Evolutionary conservation across 1,140 invertebrate genomes (phyloP).

Genomic region (Drosophila watanabei): DNA sequence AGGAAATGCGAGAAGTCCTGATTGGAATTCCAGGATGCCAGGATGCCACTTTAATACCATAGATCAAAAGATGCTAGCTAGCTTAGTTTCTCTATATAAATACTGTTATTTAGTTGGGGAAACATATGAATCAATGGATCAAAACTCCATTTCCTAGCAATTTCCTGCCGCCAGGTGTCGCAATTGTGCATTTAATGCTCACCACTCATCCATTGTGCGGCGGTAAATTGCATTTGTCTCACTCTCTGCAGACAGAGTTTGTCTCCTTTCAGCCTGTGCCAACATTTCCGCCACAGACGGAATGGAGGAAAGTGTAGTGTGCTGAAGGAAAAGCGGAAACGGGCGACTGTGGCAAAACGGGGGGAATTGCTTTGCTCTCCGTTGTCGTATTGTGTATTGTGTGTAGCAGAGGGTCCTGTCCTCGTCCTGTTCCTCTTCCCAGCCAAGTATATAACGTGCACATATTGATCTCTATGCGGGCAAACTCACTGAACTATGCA

Average conservation of each 20-base stretch:
- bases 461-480: constrained; percentile 44
- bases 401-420: background rate
- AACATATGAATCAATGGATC: constrained; percentile 28
- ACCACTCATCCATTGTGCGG: constrained; percentile 32
- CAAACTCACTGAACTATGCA: constrained; percentile 38
- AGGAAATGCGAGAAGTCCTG: constrained; percentile 5
- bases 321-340: constrained; percentile 7
- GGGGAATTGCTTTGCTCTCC: background rate
- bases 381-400: constrained; percentile 14
- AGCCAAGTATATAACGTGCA: background rate
- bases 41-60: background rate
- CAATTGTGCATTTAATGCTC: constrained; percentile 45
- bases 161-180: constrained; percentile 46
- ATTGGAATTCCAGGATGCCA: constrained; percentile 1
- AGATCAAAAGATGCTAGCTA: background rate
- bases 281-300: constrained; percentile 75
- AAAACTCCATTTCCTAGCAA: constrained; percentile 50
- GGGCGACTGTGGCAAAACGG: background rate
- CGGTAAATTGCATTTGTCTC: constrained; percentile 51
- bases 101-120: background rate
- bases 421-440: background rate
- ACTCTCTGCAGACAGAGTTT: constrained; percentile 11
- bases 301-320: constrained; percentile 33
- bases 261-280: constrained; percentile 41
- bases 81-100: background rate